Base-by-base conservation (phyloP, 2,888 invertebrate genomes). In the Ecdyonurus torrentis region DNA sequence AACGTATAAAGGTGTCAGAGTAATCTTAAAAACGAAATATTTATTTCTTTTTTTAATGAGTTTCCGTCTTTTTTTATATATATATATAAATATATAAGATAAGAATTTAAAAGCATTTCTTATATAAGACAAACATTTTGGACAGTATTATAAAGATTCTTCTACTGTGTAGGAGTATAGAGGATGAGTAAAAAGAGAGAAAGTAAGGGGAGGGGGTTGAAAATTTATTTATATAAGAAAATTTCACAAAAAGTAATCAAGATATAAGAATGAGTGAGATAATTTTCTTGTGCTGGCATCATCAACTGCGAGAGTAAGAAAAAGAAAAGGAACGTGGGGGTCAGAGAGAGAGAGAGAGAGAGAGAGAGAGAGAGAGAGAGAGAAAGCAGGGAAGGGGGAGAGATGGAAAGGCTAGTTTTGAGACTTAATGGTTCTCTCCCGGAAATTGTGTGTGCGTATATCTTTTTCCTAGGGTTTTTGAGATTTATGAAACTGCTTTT, bases 61-160 rank as follows among this genome's bases (percentile, higher is more conserved):
- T 55, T 55, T 55, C 55, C 55, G 55, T 55, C 55, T 55, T n/a
- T 55, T 5, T 18, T 7, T 50, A 18, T 50, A 10, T 10, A 10
- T 50, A 18, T 50, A 50, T 18, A 18, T 18, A 18, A 7, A 7
- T n/a, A 22, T n/a, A 22, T 10, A 22, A 55, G 55, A 55, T 55
- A 55, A 55, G 55, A 55, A 55, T 55, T 55, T 55, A 55, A 55
- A 55, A 55, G 55, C 55, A 55, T 55, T 55, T 55, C 55, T 55
- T 55, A 50, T 55, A 55, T 55, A 55, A 20, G n/a, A 55, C 5
- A 20, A 55, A 55, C n/a, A 55, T 20, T 20, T 20, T 20, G 22
- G 55, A 55, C 55, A 20, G n/a, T 7, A 55, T 20, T n/a, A 7
- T 37, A 10, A 10, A 37, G n/a, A n/a, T n/a, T n/a, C n/a, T n/a